Evolutionary conservation across 2,888 invertebrate genomes (phyloP).

Genomic region (Petrophora chlorosata): DNA sequence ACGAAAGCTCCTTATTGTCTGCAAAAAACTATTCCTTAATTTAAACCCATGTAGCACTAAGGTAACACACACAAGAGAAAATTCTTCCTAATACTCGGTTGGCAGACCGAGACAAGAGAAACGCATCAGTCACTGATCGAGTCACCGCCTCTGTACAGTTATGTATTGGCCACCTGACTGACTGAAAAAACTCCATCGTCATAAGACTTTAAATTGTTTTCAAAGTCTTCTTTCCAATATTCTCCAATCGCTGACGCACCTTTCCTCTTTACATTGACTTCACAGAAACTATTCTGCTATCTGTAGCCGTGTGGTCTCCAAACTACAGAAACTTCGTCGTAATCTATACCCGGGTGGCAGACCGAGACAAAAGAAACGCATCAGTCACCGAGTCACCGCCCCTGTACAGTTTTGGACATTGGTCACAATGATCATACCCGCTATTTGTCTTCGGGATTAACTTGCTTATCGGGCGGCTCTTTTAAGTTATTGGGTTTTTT

Average conservation of each 20-base stretch:
- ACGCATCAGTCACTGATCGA: slow-evolving; percentile 80
- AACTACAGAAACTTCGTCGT: slow-evolving; percentile 35
- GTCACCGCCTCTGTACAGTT: slow-evolving; percentile 58
- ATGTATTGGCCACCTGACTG: slow-evolving; percentile 57
- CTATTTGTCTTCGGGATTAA: slow-evolving; percentile 80
- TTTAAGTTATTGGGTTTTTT: slow-evolving; percentile 52
- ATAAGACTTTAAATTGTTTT: no score
- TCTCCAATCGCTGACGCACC: slow-evolving; percentile 40
- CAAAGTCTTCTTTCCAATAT: background rate
- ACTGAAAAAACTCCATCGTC: no score
- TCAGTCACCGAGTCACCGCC: slow-evolving; percentile 78
- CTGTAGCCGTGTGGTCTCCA: slow-evolving; percentile 36
- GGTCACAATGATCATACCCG: slow-evolving; percentile 66
- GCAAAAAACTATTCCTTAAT: slow-evolving; percentile 41
- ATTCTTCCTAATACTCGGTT: slow-evolving; percentile 33
- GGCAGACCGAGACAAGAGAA: slow-evolving; percentile 76
- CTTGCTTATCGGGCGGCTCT: slow-evolving; percentile 71
- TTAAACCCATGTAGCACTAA: no score
- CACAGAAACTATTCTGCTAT: slow-evolving; percentile 34
- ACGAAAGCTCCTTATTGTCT: slow-evolving; percentile 63
- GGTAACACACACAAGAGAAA: no score
- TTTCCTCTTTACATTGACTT: slow-evolving; percentile 64
- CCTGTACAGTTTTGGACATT: slow-evolving; percentile 51
- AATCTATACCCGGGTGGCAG: slow-evolving; percentile 36
- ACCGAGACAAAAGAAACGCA: slow-evolving; percentile 80